These are phyloP conservation scores for Gadus chalcogrammus DNA, from an alignment of 2,113 vertebrate genomes.

Conservation along the genomic window DNA sequence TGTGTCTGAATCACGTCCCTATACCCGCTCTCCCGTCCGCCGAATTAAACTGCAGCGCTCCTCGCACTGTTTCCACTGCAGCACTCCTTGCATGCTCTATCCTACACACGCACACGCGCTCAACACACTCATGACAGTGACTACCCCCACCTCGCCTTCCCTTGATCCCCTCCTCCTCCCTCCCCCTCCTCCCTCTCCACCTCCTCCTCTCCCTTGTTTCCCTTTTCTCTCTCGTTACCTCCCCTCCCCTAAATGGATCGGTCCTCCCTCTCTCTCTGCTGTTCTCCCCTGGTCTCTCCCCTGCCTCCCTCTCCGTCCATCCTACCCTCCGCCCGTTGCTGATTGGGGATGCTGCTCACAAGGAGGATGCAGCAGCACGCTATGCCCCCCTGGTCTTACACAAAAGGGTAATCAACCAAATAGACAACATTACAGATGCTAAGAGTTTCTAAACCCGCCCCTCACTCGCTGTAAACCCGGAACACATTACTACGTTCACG, in stretches of 20 bases:
- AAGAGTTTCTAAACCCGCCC: constrained; percentile 19
- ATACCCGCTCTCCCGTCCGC: constrained; percentile 67
- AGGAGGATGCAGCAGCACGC: constrained; percentile 69
- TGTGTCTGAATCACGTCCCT: constrained; percentile 60
- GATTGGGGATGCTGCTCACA: constrained; percentile 73
- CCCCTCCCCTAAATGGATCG: background rate
- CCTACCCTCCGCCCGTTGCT: constrained; percentile 40
- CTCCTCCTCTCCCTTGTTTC: background rate
- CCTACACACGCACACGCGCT: constrained; percentile 35
- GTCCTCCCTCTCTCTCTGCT: constrained; percentile 8
- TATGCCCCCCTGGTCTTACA: constrained; percentile 34
- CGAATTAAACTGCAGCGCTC: constrained; percentile 73
- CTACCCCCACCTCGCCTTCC: constrained; percentile 65
- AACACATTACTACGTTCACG: no score
- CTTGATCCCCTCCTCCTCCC: constrained; percentile 10
- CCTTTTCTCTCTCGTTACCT: constrained; percentile 16
- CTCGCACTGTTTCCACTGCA: constrained; percentile 72
- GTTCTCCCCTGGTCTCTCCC: background rate
- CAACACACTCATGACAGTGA: constrained; percentile 39
- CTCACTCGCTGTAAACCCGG: background rate
- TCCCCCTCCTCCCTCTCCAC: no score
- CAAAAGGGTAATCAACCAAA: constrained; percentile 51
- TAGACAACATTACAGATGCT: constrained; percentile 39
- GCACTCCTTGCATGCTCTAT: constrained; percentile 63
- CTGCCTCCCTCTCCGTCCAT: constrained; percentile 8